Conservation (phyloP, 2,113 vertebrate genomes). For the human region DNA sequence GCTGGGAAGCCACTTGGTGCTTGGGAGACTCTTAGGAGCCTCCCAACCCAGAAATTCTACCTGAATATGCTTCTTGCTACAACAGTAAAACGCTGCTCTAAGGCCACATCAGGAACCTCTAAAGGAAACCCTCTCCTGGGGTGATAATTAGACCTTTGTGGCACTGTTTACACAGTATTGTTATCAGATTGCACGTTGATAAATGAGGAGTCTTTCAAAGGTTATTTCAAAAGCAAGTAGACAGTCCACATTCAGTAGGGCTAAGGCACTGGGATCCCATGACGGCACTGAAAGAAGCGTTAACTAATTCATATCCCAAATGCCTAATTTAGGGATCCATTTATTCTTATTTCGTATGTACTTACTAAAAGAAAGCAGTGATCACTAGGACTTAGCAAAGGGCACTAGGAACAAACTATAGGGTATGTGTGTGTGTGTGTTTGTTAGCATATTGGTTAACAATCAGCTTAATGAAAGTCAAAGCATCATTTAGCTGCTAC, state of each 20-base stretch:
- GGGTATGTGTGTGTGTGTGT: not conserved
- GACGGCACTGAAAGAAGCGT: not conserved
- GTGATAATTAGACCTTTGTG: rapidly evolving
- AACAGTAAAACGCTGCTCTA: not conserved
- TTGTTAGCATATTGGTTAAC: not conserved
- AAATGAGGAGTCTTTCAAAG: not conserved
- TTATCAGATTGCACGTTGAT: not conserved
- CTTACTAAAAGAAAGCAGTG: not conserved
- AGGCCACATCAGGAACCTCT: not conserved
- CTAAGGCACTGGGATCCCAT: not conserved
- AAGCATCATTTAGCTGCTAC: not conserved
- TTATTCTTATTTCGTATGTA: not conserved
- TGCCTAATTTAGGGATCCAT: not conserved
- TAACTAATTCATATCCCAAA: not conserved
- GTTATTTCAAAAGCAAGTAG: conserved; percentile 24
- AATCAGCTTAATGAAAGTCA: not conserved
- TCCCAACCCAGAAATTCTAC: not conserved
- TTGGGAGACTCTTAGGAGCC: not conserved
- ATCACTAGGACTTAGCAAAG: not conserved
- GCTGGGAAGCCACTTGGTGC: not conserved
- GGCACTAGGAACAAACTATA: not conserved
- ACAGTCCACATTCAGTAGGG: not conserved
- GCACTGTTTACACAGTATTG: not conserved
- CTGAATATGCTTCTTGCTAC: not conserved
- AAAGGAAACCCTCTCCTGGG: not conserved